A percentile compares a stretch with the other conserved stretches of the same genome.
These are phyloP conservation scores for Steinernema hermaphroditum DNA, from an alignment of 2,888 invertebrate species.

Conservation along the genomic window DNA sequence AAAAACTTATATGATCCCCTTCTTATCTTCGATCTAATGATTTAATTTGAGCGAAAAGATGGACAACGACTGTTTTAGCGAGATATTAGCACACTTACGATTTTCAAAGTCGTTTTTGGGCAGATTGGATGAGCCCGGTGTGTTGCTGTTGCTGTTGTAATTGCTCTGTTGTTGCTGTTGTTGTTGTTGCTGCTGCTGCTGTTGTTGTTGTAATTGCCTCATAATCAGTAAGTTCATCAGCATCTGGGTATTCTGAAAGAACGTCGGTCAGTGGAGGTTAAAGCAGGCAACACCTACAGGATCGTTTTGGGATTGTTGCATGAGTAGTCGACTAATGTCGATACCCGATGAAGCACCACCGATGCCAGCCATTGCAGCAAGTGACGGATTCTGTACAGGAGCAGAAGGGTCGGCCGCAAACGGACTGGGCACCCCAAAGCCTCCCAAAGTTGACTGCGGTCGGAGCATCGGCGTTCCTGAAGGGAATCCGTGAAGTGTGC, in stretches of 20 bases:
- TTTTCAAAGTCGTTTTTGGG: background rate
- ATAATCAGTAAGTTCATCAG: background rate
- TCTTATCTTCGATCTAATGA: no score
- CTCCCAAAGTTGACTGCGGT: background rate
- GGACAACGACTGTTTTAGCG: no score
- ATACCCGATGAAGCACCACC: background rate
- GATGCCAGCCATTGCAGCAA: background rate
- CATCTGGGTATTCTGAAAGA: background rate
- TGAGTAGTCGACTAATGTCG: background rate
- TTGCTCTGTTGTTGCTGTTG: background rate
- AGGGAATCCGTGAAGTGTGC: no score
- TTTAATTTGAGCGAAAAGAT: no score
- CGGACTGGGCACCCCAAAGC: background rate
- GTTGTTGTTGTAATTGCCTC: background rate
- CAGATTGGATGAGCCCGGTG: background rate
- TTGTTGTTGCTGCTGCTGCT: background rate
- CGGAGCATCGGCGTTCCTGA: background rate
- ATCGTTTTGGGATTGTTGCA: background rate
- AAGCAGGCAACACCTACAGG: background rate
- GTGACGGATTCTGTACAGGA: background rate
- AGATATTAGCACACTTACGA: no score
- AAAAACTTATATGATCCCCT: no score
- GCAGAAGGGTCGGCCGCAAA: background rate
- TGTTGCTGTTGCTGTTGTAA: background rate
- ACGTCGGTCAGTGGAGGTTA: background rate